Conservation (phyloP, 2,888 invertebrate genomes). For the Agrotis segetum region DNA sequence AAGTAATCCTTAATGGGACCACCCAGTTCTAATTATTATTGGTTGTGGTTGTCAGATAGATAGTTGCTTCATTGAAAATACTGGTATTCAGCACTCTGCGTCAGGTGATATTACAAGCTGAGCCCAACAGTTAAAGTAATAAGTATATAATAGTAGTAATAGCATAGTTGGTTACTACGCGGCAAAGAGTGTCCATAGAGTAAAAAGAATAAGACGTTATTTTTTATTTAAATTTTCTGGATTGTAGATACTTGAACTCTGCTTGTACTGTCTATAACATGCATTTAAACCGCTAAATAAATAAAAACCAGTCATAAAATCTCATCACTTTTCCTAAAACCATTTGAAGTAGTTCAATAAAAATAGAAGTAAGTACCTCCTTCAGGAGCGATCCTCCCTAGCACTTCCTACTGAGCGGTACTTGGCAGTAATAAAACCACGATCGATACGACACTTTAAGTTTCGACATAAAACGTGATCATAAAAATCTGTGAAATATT, state of each 20-base stretch:
- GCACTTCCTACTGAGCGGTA: slow-evolving; percentile 14
- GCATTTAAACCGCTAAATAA: neutral
- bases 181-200: neutral
- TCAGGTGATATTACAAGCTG: no score
- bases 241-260: neutral
- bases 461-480: slow-evolving; percentile 43
- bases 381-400: slow-evolving; percentile 8
- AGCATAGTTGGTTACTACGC: no score
- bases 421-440: slow-evolving; percentile 26
- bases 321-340: slow-evolving; percentile 9
- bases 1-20: no score
- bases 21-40: no score
- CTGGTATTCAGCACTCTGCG: no score
- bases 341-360: slow-evolving; percentile 19
- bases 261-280: neutral
- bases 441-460: slow-evolving; percentile 31
- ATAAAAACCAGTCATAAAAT: neutral
- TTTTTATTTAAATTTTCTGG: neutral
- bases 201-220: neutral
- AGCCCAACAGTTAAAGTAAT: no score
- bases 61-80: no score
- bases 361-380: slow-evolving; percentile 16
- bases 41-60: no score
- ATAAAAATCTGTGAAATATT: slow-evolving; percentile 29
- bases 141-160: no score